Percentiles rank a stretch among this genome's conserved stretches.
phyloP scores from a whole-genome alignment of 1,140 invertebrate species.

The Odontomachus brunneus region DNA sequence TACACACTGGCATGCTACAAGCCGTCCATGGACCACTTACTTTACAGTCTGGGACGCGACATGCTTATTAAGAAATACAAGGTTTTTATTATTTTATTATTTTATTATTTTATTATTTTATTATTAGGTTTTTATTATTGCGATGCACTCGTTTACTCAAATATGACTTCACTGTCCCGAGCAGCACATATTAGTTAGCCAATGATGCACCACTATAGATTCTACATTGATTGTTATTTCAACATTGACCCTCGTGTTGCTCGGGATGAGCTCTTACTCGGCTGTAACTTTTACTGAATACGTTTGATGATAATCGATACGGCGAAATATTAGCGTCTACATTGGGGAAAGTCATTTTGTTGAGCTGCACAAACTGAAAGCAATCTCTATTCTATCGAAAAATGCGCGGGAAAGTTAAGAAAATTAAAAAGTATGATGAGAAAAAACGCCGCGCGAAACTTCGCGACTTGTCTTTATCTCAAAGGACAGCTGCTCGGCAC shows the following conservation, averaged over 20 bases:
- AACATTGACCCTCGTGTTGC: too few relatives aligned
- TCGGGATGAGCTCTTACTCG: neutral
- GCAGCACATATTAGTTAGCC: too few relatives aligned
- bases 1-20: slow-evolving; percentile 99
- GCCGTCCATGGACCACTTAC: slow-evolving; percentile 94
- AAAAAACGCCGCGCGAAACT: neutral
- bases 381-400: slow-evolving; percentile 11
- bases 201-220: too few relatives aligned
- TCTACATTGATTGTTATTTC: too few relatives aligned
- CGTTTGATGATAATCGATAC: neutral
- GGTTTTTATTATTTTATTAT: slow-evolving; percentile 85
- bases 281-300: neutral
- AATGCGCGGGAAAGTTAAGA: neutral
- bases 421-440: neutral
- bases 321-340: too few relatives aligned
- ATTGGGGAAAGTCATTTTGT: neutral
- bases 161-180: too few relatives aligned
- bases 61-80: slow-evolving; percentile 95
- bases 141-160: neutral
- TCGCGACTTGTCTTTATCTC: neutral
- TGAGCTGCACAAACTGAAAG: neutral
- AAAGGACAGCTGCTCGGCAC: slow-evolving; percentile 1
- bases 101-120: too few relatives aligned
- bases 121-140: slow-evolving; percentile 89
- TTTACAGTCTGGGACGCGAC: slow-evolving; percentile 96